phyloP scores from a whole-genome alignment of 2,113 vertebrate species.

The Chionis minor region DNA sequence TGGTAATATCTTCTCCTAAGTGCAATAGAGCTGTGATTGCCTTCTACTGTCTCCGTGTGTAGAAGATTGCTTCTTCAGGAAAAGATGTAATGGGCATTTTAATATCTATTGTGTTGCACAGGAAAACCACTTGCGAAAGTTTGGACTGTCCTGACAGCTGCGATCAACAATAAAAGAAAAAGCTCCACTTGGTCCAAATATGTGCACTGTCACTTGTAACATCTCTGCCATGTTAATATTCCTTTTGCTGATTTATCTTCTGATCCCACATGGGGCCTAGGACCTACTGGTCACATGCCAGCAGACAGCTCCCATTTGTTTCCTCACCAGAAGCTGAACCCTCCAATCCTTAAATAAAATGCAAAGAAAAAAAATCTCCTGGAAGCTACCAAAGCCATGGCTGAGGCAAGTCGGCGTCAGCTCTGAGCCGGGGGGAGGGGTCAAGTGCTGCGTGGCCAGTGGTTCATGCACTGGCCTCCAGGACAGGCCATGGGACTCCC shows the following conservation, averaged over 20 bases:
- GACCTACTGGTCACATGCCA: not conserved
- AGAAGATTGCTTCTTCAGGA: conserved; percentile 44
- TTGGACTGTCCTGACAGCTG: conserved; percentile 15
- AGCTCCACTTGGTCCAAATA: not conserved
- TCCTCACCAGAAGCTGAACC: not conserved
- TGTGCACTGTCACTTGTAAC: not conserved
- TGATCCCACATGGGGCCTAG: not conserved
- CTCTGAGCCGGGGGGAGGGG: not conserved
- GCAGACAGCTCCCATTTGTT: not conserved
- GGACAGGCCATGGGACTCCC: rapidly evolving
- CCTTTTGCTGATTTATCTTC: not conserved
- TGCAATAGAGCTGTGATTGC: conserved; percentile 19
- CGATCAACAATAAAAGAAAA: not conserved
- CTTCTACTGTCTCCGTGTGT: not conserved
- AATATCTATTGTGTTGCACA: conserved; percentile 18
- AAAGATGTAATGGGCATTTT: conserved; percentile 21
- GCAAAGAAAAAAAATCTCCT: not conserved
- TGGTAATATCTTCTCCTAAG: not conserved
- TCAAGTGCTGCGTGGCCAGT: not conserved
- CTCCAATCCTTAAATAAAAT: not conserved
- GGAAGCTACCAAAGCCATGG: not conserved
- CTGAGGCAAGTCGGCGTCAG: not conserved
- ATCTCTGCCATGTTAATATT: not conserved
- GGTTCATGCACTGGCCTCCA: not conserved
- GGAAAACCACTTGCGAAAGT: not conserved